Evolutionary conservation across 37 sponge, comb jelly and placozoan genomes (phyloP), one percentile per base, ranked within the genome.

Genomic region (Petrosia ficiformis): DNA sequence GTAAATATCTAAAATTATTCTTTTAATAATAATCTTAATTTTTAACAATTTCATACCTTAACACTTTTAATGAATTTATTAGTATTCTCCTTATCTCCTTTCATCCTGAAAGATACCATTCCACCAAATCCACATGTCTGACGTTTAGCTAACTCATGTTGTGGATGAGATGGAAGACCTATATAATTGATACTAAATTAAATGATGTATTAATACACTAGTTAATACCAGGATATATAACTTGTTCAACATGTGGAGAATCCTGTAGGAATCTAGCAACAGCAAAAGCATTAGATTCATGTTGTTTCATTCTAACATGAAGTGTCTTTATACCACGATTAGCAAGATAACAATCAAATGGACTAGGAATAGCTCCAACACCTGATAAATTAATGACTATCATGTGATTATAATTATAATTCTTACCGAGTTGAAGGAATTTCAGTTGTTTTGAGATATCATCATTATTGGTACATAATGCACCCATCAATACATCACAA

Each of bases 401-500:
- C 24, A 5, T 3, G 32, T 35, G 1, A 70, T 2, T 42, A 70
- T 4, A 35, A 42, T 29, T 25, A 70, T 48, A 19, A 19, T 48
- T 8, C 80, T 54, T 56, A 91, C 92, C 92, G 8, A 87, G 36
- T 39, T 94, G 95, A 16, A 95, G 66, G 74, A 91, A 95, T 0
- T 58, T 68, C 10, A 97, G 28, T 66, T 80, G 76, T 38, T 92
- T 70, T 2, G 65, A 78, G 3, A 97, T 24, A 28, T 85, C 95
- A 11, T 88, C 80, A 71, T 87, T 57, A 41, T 94, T 97, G 31
- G 88, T 89, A 41, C 86, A 87, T 0, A 94, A 54, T 32, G 73
- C 84, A 26, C 99, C 99, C 99, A 97, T 97, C 67, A 92, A 60
- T 0, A 97, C 99, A 87, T 97, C 99, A 40, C 86, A 68, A 72